Conservation (phyloP, 2,113 vertebrate genomes). For the Syngnathus typhle region DNA sequence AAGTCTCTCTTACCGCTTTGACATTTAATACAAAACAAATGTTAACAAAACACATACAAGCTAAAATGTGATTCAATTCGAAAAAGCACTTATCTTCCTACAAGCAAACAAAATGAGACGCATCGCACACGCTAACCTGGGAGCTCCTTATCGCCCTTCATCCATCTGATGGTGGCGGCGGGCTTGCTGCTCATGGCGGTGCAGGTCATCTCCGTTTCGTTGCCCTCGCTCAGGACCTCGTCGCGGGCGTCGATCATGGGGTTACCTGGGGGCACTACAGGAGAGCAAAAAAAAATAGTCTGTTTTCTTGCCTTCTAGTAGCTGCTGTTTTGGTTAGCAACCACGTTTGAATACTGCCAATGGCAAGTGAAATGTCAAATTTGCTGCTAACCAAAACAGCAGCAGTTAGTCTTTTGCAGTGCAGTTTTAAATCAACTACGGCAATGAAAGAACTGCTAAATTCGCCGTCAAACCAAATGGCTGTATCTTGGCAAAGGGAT, state of each 20-base stretch:
- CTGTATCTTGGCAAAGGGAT: neutral
- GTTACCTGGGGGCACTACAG: slow-evolving; percentile 90
- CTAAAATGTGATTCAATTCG: neutral
- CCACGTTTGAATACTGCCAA: no score
- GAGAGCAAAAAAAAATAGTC: slow-evolving; percentile 22
- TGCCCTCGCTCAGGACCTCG: slow-evolving; percentile 84
- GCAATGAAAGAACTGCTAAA: neutral
- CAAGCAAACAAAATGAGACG: slow-evolving; percentile 1
- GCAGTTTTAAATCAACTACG: no score
- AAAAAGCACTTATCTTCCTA: neutral
- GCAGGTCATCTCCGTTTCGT: slow-evolving; percentile 95
- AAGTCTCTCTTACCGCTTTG: neutral
- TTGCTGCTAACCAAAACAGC: neutral
- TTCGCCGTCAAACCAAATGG: neutral
- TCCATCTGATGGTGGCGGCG: slow-evolving; percentile 89
- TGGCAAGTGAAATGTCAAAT: neutral
- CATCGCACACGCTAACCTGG: slow-evolving; percentile 64
- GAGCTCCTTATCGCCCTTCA: slow-evolving; percentile 93
- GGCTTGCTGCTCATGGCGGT: slow-evolving; percentile 94
- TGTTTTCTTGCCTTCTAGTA: no score
- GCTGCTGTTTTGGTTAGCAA: no score
- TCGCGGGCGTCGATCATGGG: slow-evolving; percentile 92
- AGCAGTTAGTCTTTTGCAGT: no score
- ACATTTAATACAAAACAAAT: neutral
- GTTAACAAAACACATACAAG: no score